Evolutionary conservation across 2,888 invertebrate species (phyloP), one percentile per base, ranked within the genome.

Genomic region (Euplagia quadripunctaria): DNA sequence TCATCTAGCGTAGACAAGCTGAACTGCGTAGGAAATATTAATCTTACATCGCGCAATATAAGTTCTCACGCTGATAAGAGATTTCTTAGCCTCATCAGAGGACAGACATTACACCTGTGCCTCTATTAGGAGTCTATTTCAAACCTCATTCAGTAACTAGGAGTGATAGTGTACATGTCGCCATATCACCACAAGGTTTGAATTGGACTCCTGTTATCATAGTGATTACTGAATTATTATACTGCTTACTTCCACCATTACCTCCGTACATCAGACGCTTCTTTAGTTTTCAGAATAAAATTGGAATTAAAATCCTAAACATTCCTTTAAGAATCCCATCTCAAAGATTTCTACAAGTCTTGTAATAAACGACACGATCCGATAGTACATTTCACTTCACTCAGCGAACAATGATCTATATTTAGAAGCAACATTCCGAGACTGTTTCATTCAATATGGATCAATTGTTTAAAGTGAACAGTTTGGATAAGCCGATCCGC

Each of bases 391-490:
- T 61, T 58, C n/a, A 55, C 17, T 58, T 49, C 1, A 63, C 46
- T 51, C 51, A 64, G 16, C 16, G 12, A 64, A 55, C 71, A 31
- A 17, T 7, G 46, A 49, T 20, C 58, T 71, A 66, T 71, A 66
- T 66, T 66, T 71, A 71, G 58, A 67, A 0, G 55, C 12, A 63
- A 51, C 51, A 68, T 68, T 55, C 72, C 17, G 72, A 68, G 31
- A 72, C 43, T 20, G 61, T n/a, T 58, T 63, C 72, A 41, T 31
- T 68, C 52, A 64, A 72, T 52, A 52, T 43, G 68, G 46, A 68
- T 49, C 72, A 72, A 68, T 72, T 72, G 72, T 72, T 68, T 55
- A 17, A 63, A 72, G 61, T 68, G 31, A 66, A 67, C n/a, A 42
- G 46, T n/a, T 51, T 31, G 9, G 67, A 51, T 49, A 46, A 41